phyloP scores from a whole-genome alignment of 2,888 invertebrate genomes.

The Sthenelais limicola region DNA sequence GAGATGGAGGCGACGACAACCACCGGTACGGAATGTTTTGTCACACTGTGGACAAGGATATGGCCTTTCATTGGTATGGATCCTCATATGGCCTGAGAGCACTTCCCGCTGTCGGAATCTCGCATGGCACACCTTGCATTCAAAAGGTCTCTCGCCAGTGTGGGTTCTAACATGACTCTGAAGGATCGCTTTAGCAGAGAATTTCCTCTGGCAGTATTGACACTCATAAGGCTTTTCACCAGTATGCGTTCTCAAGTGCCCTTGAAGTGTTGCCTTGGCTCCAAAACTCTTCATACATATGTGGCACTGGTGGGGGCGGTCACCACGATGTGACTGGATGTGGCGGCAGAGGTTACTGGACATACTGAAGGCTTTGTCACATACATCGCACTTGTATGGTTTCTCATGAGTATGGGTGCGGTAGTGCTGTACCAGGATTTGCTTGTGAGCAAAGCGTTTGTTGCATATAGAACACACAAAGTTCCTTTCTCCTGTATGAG shows the following conservation, averaged over 20 bases:
- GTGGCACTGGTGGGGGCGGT: conserved; percentile 1
- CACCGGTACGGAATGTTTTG: too few relatives aligned
- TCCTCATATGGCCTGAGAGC: neutral
- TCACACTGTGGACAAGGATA: too few relatives aligned
- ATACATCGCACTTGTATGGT: neutral
- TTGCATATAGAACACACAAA: too few relatives aligned
- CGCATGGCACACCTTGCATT: neutral
- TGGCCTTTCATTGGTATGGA: neutral
- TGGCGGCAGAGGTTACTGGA: neutral
- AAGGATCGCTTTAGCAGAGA: neutral
- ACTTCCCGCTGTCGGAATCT: neutral
- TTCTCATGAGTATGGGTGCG: neutral
- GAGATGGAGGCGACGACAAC: too few relatives aligned
- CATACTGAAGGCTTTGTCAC: neutral
- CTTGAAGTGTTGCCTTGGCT: neutral
- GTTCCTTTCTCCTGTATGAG: neutral
- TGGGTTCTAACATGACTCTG: neutral
- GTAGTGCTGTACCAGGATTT: too few relatives aligned
- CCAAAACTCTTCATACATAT: neutral
- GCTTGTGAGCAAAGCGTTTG: too few relatives aligned
- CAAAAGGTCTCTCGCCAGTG: neutral
- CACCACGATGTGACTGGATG: conserved; percentile 11
- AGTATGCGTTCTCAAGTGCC: conserved; percentile 8
- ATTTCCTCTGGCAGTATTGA: neutral
- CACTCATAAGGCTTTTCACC: neutral